phyloP scores from a whole-genome alignment of 1,140 invertebrate genomes.

The Drosophila miranda region DNA sequence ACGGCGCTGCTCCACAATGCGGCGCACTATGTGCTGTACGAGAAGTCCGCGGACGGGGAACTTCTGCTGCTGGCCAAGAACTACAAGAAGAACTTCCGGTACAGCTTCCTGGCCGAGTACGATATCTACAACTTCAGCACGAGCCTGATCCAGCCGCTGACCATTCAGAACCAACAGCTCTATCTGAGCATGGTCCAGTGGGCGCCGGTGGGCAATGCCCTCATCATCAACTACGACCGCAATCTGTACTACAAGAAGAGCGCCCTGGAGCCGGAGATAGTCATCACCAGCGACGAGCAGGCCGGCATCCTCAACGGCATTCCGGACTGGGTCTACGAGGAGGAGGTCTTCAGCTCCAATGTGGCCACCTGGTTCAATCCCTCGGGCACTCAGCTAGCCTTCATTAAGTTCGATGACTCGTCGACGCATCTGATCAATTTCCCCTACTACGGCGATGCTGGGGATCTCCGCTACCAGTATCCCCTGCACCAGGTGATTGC shows the following conservation, averaged over 20 bases:
- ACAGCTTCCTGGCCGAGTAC: slow-evolving; percentile 85
- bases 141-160: slow-evolving; percentile 60
- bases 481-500: slow-evolving; percentile 87
- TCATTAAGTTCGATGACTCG: slow-evolving; percentile 93
- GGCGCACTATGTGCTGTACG: slow-evolving; percentile 60
- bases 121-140: slow-evolving; percentile 84
- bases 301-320: slow-evolving; percentile 89
- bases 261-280: slow-evolving; percentile 72
- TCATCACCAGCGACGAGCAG: slow-evolving; percentile 86
- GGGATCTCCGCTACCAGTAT: slow-evolving; percentile 86
- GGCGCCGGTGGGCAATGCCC: slow-evolving; percentile 83
- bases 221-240: slow-evolving; percentile 90
- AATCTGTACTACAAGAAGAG: slow-evolving; percentile 89
- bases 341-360: slow-evolving; percentile 94
- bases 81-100: slow-evolving; percentile 84
- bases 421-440: slow-evolving; percentile 86
- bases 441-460: slow-evolving; percentile 87
- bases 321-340: slow-evolving; percentile 92
- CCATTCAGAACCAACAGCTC: slow-evolving; percentile 53
- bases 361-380: slow-evolving; percentile 95
- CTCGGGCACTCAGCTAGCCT: slow-evolving; percentile 90
- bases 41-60: slow-evolving; percentile 76
- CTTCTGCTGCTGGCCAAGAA: slow-evolving; percentile 69
- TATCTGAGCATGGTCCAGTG: slow-evolving; percentile 69
- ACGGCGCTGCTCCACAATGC: slow-evolving; percentile 49